Evolutionary conservation across 2,888 invertebrate species (phyloP).

Genomic region (Exocentrus adspersus): DNA sequence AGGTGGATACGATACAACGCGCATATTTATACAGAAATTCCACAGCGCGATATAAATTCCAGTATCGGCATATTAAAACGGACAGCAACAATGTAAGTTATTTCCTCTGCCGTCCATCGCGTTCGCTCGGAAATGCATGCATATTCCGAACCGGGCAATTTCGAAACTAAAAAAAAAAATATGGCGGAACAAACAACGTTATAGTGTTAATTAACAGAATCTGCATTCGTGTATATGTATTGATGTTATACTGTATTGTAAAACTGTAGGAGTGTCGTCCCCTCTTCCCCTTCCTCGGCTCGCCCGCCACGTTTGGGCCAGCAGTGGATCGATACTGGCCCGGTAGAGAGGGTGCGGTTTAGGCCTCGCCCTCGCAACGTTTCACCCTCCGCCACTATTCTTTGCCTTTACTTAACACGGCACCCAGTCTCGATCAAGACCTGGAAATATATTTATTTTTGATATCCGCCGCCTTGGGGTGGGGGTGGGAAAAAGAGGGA

Average conservation of each 20-base stretch:
- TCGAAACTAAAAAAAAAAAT: no score
- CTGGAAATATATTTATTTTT: conserved; percentile 2
- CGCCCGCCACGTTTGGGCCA: conserved; percentile 40
- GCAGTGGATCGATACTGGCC: conserved; percentile 53
- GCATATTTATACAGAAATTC: no score
- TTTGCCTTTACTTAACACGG: conserved; percentile 30
- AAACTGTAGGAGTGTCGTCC: conserved; percentile 26
- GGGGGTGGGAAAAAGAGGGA: background rate
- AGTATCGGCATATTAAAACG: background rate
- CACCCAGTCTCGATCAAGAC: conserved; percentile 12
- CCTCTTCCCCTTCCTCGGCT: no score
- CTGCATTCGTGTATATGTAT: conserved; percentile 8
- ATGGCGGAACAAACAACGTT: no score
- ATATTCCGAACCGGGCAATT: no score
- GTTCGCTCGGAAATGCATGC: no score
- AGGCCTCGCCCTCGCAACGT: conserved; percentile 48
- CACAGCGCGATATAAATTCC: background rate
- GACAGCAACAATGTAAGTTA: conserved; percentile 2
- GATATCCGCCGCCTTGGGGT: no score
- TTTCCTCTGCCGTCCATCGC: background rate
- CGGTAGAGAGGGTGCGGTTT: conserved; percentile 57
- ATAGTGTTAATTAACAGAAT: conserved; percentile 1
- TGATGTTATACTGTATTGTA: conserved; percentile 22
- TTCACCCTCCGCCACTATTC: conserved; percentile 34
- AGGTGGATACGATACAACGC: no score